These are phyloP conservation scores for Emydocephalus ijimae DNA, from an alignment of 2,113 vertebrate species.

Conservation along the genomic window DNA sequence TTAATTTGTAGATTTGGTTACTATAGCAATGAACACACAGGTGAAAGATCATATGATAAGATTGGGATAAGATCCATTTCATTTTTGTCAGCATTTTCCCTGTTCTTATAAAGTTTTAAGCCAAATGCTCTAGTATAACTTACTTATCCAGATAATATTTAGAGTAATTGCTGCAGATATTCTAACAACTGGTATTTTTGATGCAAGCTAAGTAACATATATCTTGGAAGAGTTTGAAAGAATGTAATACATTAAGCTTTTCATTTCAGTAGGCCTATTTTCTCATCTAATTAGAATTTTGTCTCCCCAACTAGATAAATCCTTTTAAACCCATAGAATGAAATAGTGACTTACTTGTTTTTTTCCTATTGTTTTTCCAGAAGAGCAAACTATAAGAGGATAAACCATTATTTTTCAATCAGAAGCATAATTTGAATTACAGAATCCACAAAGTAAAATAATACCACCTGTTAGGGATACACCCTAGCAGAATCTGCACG, in stretches of 20 bases:
- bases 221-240: conserved; percentile 22
- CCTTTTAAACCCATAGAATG: neutral
- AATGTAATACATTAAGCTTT: conserved; percentile 6
- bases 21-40: neutral
- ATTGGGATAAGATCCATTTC: neutral
- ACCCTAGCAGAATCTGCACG: no score
- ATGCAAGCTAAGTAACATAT: conserved; percentile 31
- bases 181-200: conserved; percentile 15
- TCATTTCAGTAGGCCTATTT: conserved; percentile 9
- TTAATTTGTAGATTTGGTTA: neutral
- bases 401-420: neutral
- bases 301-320: neutral
- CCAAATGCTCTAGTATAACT: neutral
- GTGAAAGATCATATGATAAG: neutral
- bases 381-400: neutral
- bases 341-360: neutral
- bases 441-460: no score
- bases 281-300: conserved; percentile 28
- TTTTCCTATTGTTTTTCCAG: neutral
- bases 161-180: neutral
- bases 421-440: neutral
- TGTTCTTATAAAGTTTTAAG: neutral
- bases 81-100: neutral
- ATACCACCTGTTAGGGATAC: no score
- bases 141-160: neutral